Evolutionary conservation across 2,888 invertebrate species (phyloP).

Genomic region (Diloba caeruleocephala): DNA sequence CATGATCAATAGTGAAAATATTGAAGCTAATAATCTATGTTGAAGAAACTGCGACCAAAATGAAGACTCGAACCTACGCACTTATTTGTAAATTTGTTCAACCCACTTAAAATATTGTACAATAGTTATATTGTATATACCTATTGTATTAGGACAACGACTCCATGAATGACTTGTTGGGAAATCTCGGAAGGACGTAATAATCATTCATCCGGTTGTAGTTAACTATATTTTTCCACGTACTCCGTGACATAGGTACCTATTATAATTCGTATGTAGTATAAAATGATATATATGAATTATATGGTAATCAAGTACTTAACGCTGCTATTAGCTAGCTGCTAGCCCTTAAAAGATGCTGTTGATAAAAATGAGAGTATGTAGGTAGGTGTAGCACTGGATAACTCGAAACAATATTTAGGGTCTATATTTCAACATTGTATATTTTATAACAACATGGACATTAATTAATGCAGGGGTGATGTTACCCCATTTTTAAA

Average conservation of each 20-base stretch:
- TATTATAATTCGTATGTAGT: too few species aligned
- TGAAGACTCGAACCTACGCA: too few species aligned
- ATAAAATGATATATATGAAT: too few species aligned
- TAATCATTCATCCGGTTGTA: not conserved
- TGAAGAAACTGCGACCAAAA: too few species aligned
- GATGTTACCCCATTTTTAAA: slow-evolving; percentile 59
- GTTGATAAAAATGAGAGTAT: too few species aligned
- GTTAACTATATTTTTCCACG: not conserved
- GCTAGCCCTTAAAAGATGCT: too few species aligned
- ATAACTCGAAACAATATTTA: slow-evolving; percentile 36
- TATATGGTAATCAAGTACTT: too few species aligned
- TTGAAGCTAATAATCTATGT: slow-evolving; percentile 7
- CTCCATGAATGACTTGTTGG: slow-evolving; percentile 9
- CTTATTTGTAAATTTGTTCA: too few species aligned
- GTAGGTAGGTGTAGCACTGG: slow-evolving; percentile 4
- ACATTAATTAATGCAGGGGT: slow-evolving; percentile 60
- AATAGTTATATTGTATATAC: too few species aligned
- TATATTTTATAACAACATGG: slow-evolving; percentile 44
- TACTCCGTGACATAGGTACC: too few species aligned
- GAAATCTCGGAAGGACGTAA: slow-evolving; percentile 11
- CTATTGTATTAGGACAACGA: not conserved
- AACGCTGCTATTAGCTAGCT: too few species aligned
- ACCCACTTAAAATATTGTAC: too few species aligned
- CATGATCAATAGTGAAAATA: slow-evolving; percentile 1
- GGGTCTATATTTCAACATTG: slow-evolving; percentile 42